A percentile compares a stretch with the other conserved stretches of the same genome.
phyloP scores from a whole-genome alignment of 2,113 vertebrate genomes.

The Labrus mixtus region DNA sequence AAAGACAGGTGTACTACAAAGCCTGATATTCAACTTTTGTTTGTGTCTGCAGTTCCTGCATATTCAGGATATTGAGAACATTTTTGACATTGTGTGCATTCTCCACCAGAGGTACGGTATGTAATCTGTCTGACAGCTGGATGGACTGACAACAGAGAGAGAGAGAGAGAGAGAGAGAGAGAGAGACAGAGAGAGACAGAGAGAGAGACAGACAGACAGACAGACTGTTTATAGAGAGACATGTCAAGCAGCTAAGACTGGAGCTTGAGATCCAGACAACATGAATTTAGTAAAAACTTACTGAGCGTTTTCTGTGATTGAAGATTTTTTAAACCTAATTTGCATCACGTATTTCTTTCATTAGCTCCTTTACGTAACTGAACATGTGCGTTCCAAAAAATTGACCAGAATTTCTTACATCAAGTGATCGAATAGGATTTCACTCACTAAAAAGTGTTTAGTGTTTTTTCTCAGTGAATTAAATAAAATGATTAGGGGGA shows the following conservation, averaged over 20 bases:
- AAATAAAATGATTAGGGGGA: no score
- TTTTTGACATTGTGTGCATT: slow-evolving; percentile 61
- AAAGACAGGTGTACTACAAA: background rate
- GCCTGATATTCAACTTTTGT: slow-evolving; percentile 19
- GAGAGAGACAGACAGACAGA: background rate
- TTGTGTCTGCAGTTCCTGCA: slow-evolving; percentile 29
- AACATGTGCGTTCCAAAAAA: background rate
- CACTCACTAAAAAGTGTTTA: no score
- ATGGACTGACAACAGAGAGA: slow-evolving; percentile 3
- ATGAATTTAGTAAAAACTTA: slow-evolving; percentile 42
- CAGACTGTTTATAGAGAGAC: no score
- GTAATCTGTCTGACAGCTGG: slow-evolving; percentile 17
- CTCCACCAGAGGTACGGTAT: slow-evolving; percentile 27
- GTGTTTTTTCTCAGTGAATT: no score
- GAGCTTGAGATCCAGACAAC: slow-evolving; percentile 31
- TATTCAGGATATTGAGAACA: slow-evolving; percentile 70
- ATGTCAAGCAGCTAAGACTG: slow-evolving; percentile 36
- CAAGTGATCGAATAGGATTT: no score
- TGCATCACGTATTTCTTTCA: slow-evolving; percentile 34
- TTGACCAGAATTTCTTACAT: no score
- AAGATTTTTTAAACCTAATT: slow-evolving; percentile 47
- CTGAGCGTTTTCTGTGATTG: slow-evolving; percentile 38
- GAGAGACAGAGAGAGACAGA: background rate
- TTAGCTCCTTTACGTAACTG: background rate
- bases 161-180: background rate